Conservation (phyloP, 2,888 invertebrate genomes). For the Andrena camellia region DNA sequence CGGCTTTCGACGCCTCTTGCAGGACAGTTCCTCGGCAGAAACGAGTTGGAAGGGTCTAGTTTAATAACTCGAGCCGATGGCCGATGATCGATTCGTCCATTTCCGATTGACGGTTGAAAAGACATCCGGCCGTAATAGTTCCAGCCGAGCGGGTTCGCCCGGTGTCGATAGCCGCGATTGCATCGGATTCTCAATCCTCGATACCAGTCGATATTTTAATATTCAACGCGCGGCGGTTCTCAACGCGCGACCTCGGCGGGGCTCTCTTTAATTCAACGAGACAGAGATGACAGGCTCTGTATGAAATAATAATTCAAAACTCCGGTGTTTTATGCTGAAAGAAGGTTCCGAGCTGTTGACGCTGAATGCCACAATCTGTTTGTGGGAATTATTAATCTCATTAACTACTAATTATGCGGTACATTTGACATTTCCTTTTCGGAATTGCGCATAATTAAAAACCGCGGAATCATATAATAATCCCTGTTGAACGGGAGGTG, state of each 20-base stretch:
- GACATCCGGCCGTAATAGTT: conserved; percentile 45
- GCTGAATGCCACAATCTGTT: not conserved
- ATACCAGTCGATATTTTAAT: conserved; percentile 49
- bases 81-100: conserved; percentile 44
- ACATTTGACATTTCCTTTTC: not conserved
- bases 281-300: not conserved
- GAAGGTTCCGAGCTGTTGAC: too few relatives aligned
- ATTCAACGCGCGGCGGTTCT: conserved; percentile 24
- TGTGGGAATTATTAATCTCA: not conserved
- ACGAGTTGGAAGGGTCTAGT: conserved; percentile 25
- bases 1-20: conserved; percentile 3
- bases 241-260: not conserved
- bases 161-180: conserved; percentile 42
- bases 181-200: conserved; percentile 20
- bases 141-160: conserved; percentile 19
- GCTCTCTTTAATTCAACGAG: conserved; percentile 5
- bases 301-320: not conserved
- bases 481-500: conserved; percentile 21
- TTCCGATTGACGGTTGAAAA: conserved; percentile 40
- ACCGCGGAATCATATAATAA: not conserved
- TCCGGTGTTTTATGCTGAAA: too few relatives aligned
- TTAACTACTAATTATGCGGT: not conserved
- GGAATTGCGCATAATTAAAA: conserved; percentile 18
- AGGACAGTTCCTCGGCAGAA: conserved; percentile 12
- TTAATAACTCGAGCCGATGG: conserved; percentile 45